Evolutionary conservation across 1,140 invertebrate genomes (phyloP).

Genomic region (Drosophila pectinifera): DNA sequence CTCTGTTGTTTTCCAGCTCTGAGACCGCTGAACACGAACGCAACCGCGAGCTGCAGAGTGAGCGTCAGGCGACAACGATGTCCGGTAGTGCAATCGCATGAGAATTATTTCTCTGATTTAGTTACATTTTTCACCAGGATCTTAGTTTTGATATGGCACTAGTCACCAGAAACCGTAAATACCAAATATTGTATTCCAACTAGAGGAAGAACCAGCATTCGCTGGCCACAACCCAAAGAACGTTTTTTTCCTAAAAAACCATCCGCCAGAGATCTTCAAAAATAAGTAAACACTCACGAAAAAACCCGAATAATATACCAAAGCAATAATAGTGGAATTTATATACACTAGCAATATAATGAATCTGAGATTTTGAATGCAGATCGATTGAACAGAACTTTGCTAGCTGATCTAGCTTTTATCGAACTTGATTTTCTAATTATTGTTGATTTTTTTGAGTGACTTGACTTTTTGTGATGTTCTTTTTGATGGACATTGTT

Average conservation of each 20-base stretch:
- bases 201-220: conserved; percentile 25
- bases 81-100: conserved; percentile 89
- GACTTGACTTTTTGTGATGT: conserved; percentile 38
- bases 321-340: conserved; percentile 70
- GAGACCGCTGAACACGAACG: conserved; percentile 86
- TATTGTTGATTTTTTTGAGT: conserved; percentile 31
- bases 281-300: conserved; percentile 8
- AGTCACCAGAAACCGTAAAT: conserved; percentile 36
- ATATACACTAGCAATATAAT: conserved; percentile 36
- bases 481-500: conserved; percentile 76
- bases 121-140: conserved; percentile 83
- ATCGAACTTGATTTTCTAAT: conserved; percentile 43
- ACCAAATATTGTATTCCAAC: conserved; percentile 43
- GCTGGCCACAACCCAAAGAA: conserved; percentile 37
- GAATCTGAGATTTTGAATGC: conserved; percentile 31
- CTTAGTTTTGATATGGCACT: conserved; percentile 77
- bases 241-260: conserved; percentile 56
- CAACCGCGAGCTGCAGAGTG: conserved; percentile 85
- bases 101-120: conserved; percentile 86
- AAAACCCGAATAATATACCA: conserved; percentile 24
- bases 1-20: conserved; percentile 51
- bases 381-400: conserved; percentile 49
- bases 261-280: conserved; percentile 31
- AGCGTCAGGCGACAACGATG: conserved; percentile 88
- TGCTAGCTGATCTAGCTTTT: conserved; percentile 70